These are phyloP conservation scores for Cheilosia urbana DNA, from an alignment of 2,888 invertebrate genomes.

Conservation along the genomic window DNA sequence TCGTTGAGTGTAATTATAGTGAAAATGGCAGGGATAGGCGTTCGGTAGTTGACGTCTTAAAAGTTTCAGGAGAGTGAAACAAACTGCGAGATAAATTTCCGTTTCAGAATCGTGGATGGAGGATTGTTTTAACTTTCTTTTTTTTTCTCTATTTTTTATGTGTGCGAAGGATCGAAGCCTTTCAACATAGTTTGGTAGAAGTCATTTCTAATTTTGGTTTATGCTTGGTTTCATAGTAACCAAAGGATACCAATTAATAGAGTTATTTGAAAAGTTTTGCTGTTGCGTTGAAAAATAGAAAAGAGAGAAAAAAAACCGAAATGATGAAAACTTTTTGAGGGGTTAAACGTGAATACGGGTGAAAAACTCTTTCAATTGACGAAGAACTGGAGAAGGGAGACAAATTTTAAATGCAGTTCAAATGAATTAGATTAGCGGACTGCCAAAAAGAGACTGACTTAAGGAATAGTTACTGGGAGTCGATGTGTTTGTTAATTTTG, in stretches of 20 bases:
- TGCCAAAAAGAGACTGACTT: too few relatives aligned
- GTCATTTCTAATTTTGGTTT: conserved; percentile 13
- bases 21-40: conserved; percentile 42
- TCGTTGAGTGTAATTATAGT: conserved; percentile 42
- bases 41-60: conserved; percentile 30
- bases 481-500: too few relatives aligned
- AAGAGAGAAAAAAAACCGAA: too few relatives aligned
- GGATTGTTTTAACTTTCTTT: conserved; percentile 26
- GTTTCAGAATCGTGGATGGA: conserved; percentile 19
- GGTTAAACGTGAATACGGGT: conserved; percentile 1
- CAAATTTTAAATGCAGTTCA: background rate
- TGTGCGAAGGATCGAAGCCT: conserved; percentile 5
- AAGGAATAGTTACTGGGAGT: too few relatives aligned
- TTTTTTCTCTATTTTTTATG: background rate
- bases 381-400: background rate
- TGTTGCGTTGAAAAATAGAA: conserved; percentile 1
- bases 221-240: conserved; percentile 44
- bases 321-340: background rate
- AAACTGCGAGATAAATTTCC: conserved; percentile 30
- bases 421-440: background rate
- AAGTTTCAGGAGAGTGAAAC: background rate
- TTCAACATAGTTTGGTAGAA: conserved; percentile 25
- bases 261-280: conserved; percentile 58
- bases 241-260: conserved; percentile 59
- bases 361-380: background rate